These are phyloP conservation scores for Styela plicata DNA, from an alignment of 23 tunicate species.

Conservation along the genomic window DNA sequence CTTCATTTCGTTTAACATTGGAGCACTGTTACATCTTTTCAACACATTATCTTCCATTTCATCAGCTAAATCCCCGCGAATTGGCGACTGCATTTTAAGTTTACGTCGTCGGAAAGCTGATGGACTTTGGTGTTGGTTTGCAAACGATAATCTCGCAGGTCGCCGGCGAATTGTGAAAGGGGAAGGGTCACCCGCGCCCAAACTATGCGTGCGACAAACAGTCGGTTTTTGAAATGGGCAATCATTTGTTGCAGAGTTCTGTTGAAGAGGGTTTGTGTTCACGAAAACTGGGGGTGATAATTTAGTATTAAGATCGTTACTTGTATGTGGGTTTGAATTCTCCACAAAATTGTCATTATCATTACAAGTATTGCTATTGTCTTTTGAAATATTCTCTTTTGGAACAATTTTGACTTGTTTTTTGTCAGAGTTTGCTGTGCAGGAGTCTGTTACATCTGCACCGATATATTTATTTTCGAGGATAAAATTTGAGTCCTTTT, in stretches of 20 bases:
- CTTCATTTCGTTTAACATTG: constrained; percentile 68
- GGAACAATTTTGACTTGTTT: neutral
- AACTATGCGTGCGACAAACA: constrained; percentile 27
- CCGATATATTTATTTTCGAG: neutral
- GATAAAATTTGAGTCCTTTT: neutral
- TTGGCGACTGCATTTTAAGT: constrained; percentile 13
- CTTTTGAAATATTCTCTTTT: neutral
- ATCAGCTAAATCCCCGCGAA: neutral
- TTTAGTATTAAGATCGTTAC: neutral
- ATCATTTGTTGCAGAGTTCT: neutral
- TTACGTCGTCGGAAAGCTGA: constrained; percentile 30
- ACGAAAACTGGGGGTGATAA: constrained; percentile 23
- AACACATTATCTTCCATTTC: constrained; percentile 42
- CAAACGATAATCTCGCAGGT: constrained; percentile 13
- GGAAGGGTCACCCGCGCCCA: constrained; percentile 13
- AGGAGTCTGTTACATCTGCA: neutral
- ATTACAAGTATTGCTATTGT: neutral
- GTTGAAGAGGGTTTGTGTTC: constrained; percentile 7
- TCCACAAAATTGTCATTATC: neutral
- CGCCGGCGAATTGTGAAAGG: constrained; percentile 17
- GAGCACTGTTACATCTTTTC: constrained; percentile 93
- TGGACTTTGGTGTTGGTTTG: constrained; percentile 24
- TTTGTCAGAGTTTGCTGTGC: neutral
- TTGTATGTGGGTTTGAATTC: neutral
- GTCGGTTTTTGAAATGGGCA: constrained; percentile 31